phyloP scores from a whole-genome alignment of 2,113 vertebrate genomes.

The Thermophis baileyi region DNA sequence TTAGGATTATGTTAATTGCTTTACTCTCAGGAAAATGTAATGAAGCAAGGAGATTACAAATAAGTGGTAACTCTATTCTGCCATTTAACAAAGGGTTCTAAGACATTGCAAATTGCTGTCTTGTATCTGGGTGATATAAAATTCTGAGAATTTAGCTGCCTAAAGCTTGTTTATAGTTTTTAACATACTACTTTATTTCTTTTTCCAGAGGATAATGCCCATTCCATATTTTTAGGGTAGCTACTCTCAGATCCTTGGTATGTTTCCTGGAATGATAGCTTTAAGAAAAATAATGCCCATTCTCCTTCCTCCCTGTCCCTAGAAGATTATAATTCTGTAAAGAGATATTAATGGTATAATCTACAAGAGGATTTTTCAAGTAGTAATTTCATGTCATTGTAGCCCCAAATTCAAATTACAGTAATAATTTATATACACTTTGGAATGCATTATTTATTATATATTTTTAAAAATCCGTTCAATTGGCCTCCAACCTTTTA shows the following conservation, averaged over 20 bases:
- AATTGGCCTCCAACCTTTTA: neutral
- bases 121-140: conserved; percentile 69
- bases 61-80: conserved; percentile 76
- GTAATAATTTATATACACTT: conserved; percentile 44
- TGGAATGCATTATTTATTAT: conserved; percentile 64
- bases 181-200: conserved; percentile 57
- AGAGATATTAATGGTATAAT: conserved; percentile 60
- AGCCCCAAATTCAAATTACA: conserved; percentile 52
- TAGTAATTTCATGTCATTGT: conserved; percentile 54
- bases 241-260: conserved; percentile 72
- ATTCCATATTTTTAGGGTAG: conserved; percentile 80
- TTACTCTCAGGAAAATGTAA: conserved; percentile 94
- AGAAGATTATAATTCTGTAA: conserved; percentile 66
- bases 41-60: conserved; percentile 85
- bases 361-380: conserved; percentile 33
- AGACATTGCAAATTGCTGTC: conserved; percentile 81
- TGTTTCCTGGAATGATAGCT: conserved; percentile 75
- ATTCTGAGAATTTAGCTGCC: conserved; percentile 74
- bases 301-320: conserved; percentile 35
- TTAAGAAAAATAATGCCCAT: conserved; percentile 67
- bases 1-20: conserved; percentile 91
- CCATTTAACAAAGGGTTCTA: conserved; percentile 80
- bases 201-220: conserved; percentile 70
- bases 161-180: conserved; percentile 66
- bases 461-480: conserved; percentile 38